Conservation (phyloP, 1,140 invertebrate genomes). For the Drosophila biarmipes region DNA sequence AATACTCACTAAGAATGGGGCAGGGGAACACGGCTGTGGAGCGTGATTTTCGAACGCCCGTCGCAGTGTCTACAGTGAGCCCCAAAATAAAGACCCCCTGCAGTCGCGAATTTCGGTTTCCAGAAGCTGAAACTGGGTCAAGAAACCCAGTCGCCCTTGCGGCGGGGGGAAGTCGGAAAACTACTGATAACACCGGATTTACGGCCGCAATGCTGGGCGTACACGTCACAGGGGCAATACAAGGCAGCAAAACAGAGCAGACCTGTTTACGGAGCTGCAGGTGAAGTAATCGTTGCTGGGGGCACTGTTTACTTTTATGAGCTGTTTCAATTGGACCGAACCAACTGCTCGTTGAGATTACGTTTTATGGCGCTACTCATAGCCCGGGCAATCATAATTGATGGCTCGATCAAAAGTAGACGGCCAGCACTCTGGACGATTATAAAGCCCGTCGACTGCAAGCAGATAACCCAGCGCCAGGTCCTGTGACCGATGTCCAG, state of each 20-base stretch:
- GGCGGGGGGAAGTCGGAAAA: neutral
- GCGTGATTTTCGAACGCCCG: slow-evolving; percentile 44
- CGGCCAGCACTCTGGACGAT: slow-evolving; percentile 14
- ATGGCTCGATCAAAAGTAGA: slow-evolving; percentile 19
- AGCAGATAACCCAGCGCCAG: neutral
- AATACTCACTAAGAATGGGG: slow-evolving; percentile 15
- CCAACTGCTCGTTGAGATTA: slow-evolving; percentile 52
- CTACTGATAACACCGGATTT: slow-evolving; percentile 31
- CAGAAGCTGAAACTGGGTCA: slow-evolving; percentile 24
- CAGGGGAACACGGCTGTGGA: slow-evolving; percentile 18
- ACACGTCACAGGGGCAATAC: slow-evolving; percentile 41
- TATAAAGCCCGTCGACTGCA: slow-evolving; percentile 21
- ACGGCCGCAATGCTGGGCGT: slow-evolving; percentile 1
- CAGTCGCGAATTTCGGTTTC: slow-evolving; percentile 9
- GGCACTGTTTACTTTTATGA: slow-evolving; percentile 38
- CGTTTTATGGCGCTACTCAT: slow-evolving; percentile 30
- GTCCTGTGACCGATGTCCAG: slow-evolving; percentile 25
- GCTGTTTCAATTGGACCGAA: slow-evolving; percentile 38
- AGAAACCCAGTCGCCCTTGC: slow-evolving; percentile 15
- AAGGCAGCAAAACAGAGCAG: slow-evolving; percentile 17
- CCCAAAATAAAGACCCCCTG: neutral
- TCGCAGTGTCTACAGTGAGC: slow-evolving; percentile 9
- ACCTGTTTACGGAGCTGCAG: slow-evolving; percentile 39
- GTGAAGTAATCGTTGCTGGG: slow-evolving; percentile 45
- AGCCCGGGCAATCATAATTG: slow-evolving; percentile 27